Base-by-base conservation (phyloP, 2,797 vertebrate species). In the Sebastes kiyomatsui region DNA sequence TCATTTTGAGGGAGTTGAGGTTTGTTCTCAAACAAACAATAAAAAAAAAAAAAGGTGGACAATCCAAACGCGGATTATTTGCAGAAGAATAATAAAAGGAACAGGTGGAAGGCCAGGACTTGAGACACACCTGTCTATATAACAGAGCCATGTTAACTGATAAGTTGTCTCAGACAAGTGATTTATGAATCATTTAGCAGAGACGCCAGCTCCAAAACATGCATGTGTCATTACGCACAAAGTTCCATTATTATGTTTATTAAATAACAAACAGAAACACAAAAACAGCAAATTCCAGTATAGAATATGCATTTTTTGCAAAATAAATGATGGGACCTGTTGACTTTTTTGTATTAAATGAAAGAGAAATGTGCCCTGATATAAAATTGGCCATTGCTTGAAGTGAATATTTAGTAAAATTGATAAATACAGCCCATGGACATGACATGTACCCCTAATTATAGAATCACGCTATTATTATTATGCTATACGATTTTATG, bases 11-110 rank as follows among this genome's bases (percentile, higher is more conserved):
- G 79, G 84, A 61, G 62, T 22, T 49, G 32, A 55, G 72, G 80
- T 91, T 89, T 80, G 90, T 93, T 85, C 91, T 94, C 95, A 96
- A 96, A 96, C 95, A 96, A 95, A 94, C 92, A 92, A 82, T 95
- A 95, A 95, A 94, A 38, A 38, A 38, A 94, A 94, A 35, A 35
- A 14, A 88, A 67, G 20, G 35, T 54, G 81, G 56, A 80, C 88
- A 87, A 82, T 91, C 81, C 81, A 72, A 65, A 65, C 62, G 67
- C 33, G 69, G 75, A 86, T 81, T 95, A 94, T 95, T 93, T 94
- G 89, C 93, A 71, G 92, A 88, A 56, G 92, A 88, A 88, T 88
- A 92, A 94, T 96, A 96, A 96, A 96, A 94, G 7, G 86, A 95
- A 93, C 96, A 96, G 96, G 94, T 96, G 96, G 93, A 88, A 94